Percentiles rank a stretch among this genome's conserved stretches.
phyloP scores from a whole-genome alignment of 2,797 vertebrate species.

The Gephyroberyx darwinii region DNA sequence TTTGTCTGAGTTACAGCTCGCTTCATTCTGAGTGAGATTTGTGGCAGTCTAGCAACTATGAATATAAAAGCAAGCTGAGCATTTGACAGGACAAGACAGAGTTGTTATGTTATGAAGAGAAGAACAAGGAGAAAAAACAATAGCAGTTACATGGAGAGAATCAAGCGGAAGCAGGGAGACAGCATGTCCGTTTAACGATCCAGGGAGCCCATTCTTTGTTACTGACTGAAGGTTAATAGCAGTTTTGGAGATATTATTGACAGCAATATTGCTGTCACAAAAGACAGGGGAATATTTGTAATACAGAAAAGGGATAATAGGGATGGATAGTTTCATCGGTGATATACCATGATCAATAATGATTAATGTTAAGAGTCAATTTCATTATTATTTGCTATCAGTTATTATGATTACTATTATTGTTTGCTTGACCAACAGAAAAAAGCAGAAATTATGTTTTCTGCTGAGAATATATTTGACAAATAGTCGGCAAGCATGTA shows the following conservation, averaged over 20 bases:
- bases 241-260: constrained; percentile 29
- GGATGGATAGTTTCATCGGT: constrained; percentile 1
- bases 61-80: constrained; percentile 46
- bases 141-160: constrained; percentile 16
- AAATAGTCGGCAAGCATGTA: constrained; percentile 21
- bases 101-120: constrained; percentile 27
- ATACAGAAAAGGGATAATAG: constrained; percentile 42
- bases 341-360: too few relatives aligned
- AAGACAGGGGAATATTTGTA: constrained; percentile 28
- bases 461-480: constrained; percentile 38
- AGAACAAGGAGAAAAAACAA: background rate
- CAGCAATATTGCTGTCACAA: constrained; percentile 18
- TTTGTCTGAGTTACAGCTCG: constrained; percentile 35
- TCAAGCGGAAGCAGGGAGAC: constrained; percentile 16
- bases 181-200: constrained; percentile 29
- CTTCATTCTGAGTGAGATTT: constrained; percentile 36
- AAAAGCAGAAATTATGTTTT: constrained; percentile 27
- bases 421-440: constrained; percentile 20
- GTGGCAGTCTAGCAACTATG: constrained; percentile 25
- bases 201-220: constrained; percentile 18
- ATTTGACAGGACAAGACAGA: constrained; percentile 47
- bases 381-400: constrained; percentile 19
- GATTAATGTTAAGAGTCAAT: too few relatives aligned
- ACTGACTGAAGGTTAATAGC: constrained; percentile 23
- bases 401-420: constrained; percentile 44